These are phyloP conservation scores for Pangasius larnaudii DNA, from an alignment of 2,797 vertebrate genomes.

Conservation along the genomic window DNA sequence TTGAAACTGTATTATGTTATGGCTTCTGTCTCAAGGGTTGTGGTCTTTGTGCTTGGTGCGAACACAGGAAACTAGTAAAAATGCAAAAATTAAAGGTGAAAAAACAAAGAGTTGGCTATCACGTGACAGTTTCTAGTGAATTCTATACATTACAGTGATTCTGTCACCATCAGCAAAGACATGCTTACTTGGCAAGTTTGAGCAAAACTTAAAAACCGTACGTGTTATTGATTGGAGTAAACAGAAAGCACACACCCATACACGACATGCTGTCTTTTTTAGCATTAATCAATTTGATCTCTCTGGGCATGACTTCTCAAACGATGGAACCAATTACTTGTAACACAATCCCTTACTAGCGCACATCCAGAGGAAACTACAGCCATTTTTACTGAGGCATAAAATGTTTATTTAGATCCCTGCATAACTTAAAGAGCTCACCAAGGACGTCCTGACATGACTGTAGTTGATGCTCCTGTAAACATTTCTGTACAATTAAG, in stretches of 20 bases:
- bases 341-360: constrained; percentile 30
- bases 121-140: too few relatives aligned
- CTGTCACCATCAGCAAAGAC: neutral
- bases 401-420: constrained; percentile 73
- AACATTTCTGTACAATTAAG: constrained; percentile 70
- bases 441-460: constrained; percentile 66
- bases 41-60: neutral
- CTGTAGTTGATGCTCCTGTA: constrained; percentile 64
- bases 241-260: neutral
- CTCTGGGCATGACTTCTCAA: neutral
- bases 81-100: neutral
- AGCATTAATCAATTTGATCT: neutral
- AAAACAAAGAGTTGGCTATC: neutral
- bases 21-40: neutral
- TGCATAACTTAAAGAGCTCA: constrained; percentile 72
- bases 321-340: constrained; percentile 56
- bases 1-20: neutral
- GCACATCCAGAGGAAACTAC: constrained; percentile 49
- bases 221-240: neutral
- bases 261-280: neutral
- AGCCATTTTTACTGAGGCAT: constrained; percentile 66
- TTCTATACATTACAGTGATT: neutral
- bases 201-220: neutral
- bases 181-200: neutral
- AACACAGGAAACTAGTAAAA: constrained; percentile 10